Evolutionary conservation across 2,797 vertebrate genomes (phyloP), one percentile per base, ranked within the genome.

Genomic region (Todus mexicanus): DNA sequence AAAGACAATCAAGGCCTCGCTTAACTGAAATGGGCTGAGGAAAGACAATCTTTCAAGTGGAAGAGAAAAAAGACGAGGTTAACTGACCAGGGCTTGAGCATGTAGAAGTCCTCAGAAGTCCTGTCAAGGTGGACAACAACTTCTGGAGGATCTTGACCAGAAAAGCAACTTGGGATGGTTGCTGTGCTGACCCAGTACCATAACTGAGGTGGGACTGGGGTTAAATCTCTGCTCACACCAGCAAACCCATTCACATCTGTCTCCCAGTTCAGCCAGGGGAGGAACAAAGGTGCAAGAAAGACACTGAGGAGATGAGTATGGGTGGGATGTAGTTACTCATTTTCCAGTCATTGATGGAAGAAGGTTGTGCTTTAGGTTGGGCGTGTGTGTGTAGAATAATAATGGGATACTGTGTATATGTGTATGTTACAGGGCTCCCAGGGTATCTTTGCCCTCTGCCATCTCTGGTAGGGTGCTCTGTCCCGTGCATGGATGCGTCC

Each of bases 221-320:
- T 56, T 76, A 54, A n/a, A 54, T n/a, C 53, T n/a, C 31, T 10
- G 12, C 3, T 83, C 43, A 19, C 22, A 37, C 7, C 27, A 43
- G 12, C 63, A 69, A 25, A 57, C 4, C 23, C 18, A 0, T 27
- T 5, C 57, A 19, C 18, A 1, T 11, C 22, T 25, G 1, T 9
- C 29, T 76, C 16, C 29, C 21, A 37, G 18, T 10, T 64, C 53
- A 38, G 17, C 3, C 54, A 37, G 33, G 8, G n/a, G 27, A n/a
- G 37, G 25, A 45, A 31, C 2, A 6, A 10, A 53, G 13, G 4
- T 9, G 22, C 0, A 1, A 26, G 20, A 63, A 21, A 33, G 12
- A 33, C 26, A 5, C 16, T 31, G 63, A 21, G 27, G 15, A 84
- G 17, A 11, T 0, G 5, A 40, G 7, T 9, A 6, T 0, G 1